These are phyloP conservation scores for Leptodactylus fallax DNA, from an alignment of 2,797 vertebrate species.

Conservation along the genomic window DNA sequence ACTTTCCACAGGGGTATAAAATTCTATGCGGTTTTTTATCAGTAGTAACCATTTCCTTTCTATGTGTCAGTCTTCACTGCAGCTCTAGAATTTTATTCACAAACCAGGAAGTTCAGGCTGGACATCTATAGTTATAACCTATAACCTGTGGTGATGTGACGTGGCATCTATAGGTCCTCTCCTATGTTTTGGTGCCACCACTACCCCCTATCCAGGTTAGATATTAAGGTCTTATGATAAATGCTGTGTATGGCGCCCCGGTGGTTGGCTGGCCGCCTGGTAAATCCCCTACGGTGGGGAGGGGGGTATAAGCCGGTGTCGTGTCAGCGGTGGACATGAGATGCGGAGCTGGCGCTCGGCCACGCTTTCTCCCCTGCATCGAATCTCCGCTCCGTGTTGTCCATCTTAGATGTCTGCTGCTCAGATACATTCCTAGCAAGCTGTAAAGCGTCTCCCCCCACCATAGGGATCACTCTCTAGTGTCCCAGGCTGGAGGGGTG, in stretches of 20 bases:
- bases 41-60: no score
- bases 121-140: no score
- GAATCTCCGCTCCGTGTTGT: background rate
- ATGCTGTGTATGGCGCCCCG: background rate
- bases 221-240: no score
- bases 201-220: no score
- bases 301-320: no score
- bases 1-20: background rate
- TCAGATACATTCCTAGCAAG: constrained; percentile 24
- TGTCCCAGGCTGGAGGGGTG: background rate
- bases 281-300: constrained; percentile 41
- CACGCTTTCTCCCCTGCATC: background rate
- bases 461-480: constrained; percentile 2
- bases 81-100: no score
- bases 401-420: background rate
- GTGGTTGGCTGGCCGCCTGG: constrained; percentile 10
- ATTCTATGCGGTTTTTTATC: no score
- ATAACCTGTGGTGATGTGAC: no score
- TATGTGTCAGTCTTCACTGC: no score
- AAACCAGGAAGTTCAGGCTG: no score
- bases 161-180: no score
- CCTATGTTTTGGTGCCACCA: no score
- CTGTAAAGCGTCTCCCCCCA: background rate
- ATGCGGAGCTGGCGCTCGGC: background rate
- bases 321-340: constrained; percentile 24